Evolutionary conservation across 2,888 invertebrate species (phyloP), one percentile per base, ranked within the genome.

Genomic region (Vandiemenella viatica): DNA sequence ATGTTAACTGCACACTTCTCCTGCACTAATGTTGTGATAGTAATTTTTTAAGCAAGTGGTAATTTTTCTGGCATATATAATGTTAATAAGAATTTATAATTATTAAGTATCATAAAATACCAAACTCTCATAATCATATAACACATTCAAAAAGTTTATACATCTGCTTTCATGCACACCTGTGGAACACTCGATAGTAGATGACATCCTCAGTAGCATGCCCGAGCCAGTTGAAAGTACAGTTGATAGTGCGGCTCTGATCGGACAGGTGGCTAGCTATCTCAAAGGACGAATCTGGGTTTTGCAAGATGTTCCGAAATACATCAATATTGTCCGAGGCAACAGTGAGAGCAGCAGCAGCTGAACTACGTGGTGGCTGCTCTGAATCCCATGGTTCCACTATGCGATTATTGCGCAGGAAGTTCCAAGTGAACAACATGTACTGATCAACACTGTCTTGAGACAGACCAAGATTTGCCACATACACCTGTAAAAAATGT

Each of bases 211-310:
- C 74, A 62, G 86, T 85, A 0, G 75, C 73, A 53, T 71, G 79
- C 4, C 95, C 92, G 58, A 97, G 76, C 87, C 92, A 97, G 63
- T 98, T 98, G 62, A 77, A 87, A 0, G 90, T 85, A 57, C 92
- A 95, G 63, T 95, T 89, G n/a, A 98, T 82, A 16, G 78, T 71
- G 69, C 88, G 84, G 60, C 93, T 92, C 63, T 95, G 96, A 63
- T 96, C 93, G 60, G 85, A 83, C 16, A 96, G 73, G 60, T 97
- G 96, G 0, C 95, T 93, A 0, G 93, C 93, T 43, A 98, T 82
- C 70, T 98, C 97, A 63, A 92, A 95, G 48, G 79, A 77, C 0
- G 96, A 92, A 54, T 83, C 81, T 1, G 83, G 83, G 67, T 98
- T 97, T 51, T 87, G 80, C 37, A 97, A 78, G 51, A 91, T 88